Conservation (phyloP, 2,888 invertebrate genomes). For the Andrena chrysosceles region DNA sequence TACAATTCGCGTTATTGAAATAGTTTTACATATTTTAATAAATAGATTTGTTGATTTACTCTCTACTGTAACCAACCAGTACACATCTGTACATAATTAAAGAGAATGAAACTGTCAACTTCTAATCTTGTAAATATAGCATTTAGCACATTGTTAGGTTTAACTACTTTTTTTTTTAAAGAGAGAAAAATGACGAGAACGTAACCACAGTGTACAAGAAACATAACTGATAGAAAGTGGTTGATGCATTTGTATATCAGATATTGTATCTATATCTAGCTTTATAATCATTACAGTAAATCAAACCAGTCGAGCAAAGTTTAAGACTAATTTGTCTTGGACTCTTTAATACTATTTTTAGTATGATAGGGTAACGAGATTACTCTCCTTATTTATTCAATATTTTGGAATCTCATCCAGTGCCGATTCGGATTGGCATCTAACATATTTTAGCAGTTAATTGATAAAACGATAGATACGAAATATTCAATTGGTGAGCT, state of each 20-base stretch:
- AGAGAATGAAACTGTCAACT: slow-evolving; percentile 33
- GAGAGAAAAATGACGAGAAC: slow-evolving; percentile 8
- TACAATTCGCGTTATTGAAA: slow-evolving; percentile 41
- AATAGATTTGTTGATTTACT: slow-evolving; percentile 63
- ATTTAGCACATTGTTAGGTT: slow-evolving; percentile 60
- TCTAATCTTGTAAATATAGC: slow-evolving; percentile 69
- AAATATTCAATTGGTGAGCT: slow-evolving; percentile 29
- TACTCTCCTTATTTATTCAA: slow-evolving; percentile 72
- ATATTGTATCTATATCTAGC: slow-evolving; percentile 64
- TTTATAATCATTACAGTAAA: slow-evolving; percentile 68
- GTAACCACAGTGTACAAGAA: slow-evolving; percentile 43
- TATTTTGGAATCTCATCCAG: slow-evolving; percentile 56
- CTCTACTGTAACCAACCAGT: slow-evolving; percentile 27
- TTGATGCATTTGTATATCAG: slow-evolving; percentile 71
- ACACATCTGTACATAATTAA: slow-evolving; percentile 63
- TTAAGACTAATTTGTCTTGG: slow-evolving; percentile 59
- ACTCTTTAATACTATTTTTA: slow-evolving; percentile 69
- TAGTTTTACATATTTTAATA: slow-evolving; percentile 59
- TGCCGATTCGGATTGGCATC: slow-evolving; percentile 24
- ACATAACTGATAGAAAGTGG: slow-evolving; percentile 60
- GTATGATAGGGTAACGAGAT: slow-evolving; percentile 60
- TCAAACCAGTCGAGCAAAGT: slow-evolving; percentile 70
- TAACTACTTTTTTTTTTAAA: slow-evolving; percentile 37
- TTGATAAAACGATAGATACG: slow-evolving; percentile 14
- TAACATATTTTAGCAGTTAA: slow-evolving; percentile 38